phyloP scores from a whole-genome alignment of 1,140 invertebrate species.

The Stegodyphus mimosarum region DNA sequence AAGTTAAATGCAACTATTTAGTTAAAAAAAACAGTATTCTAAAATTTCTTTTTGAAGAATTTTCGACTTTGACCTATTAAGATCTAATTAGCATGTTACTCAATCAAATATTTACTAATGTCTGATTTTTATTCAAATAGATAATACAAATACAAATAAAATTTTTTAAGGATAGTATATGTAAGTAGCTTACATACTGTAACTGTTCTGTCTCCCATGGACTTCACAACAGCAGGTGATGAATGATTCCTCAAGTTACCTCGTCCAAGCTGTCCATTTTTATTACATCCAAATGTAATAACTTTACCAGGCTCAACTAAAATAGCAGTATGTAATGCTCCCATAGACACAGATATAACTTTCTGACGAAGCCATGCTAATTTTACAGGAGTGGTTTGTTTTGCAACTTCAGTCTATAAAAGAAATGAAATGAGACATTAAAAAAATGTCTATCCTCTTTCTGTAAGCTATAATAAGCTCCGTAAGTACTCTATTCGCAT shows the following conservation, averaged over 20 bases:
- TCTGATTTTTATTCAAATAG: no score
- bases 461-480: no score
- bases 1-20: no score
- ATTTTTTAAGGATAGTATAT: no score
- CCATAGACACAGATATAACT: conserved; percentile 73
- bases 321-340: conserved; percentile 73
- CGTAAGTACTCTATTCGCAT: neutral
- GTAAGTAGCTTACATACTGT: conserved; percentile 67
- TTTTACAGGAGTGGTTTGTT: conserved; percentile 69
- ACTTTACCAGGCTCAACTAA: conserved; percentile 77
- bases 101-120: no score
- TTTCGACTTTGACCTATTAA: no score
- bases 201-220: conserved; percentile 71
- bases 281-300: conserved; percentile 76
- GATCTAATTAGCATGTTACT: no score
- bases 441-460: neutral
- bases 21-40: no score
- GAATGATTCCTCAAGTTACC: conserved; percentile 68
- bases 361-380: conserved; percentile 68
- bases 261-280: conserved; percentile 73
- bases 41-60: no score
- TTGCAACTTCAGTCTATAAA: conserved; percentile 69
- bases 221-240: conserved; percentile 72
- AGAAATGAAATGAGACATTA: conserved; percentile 34
- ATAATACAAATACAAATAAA: no score